Evolutionary conservation across 2,888 invertebrate genomes (phyloP).

Genomic region (Cacoxenus indagator): DNA sequence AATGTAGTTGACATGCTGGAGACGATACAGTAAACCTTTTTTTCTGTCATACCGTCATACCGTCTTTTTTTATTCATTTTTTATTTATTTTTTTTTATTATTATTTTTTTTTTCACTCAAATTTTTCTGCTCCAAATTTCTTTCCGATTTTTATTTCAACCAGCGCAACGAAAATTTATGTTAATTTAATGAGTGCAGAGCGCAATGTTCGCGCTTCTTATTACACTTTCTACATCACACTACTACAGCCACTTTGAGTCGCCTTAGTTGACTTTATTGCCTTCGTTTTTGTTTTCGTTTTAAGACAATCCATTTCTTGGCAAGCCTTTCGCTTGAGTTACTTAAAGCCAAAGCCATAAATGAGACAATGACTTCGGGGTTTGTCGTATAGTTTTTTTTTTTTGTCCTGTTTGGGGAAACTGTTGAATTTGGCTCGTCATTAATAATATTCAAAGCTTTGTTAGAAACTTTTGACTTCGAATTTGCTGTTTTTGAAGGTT

Average conservation of each 20-base stretch:
- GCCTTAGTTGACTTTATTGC: neutral
- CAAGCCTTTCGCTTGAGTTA: slow-evolving; percentile 2
- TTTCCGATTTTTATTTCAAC: neutral
- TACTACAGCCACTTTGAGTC: neutral
- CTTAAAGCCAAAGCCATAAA: slow-evolving; percentile 8
- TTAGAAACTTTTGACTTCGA: no score
- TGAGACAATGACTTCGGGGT: neutral
- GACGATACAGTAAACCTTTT: no score
- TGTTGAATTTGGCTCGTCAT: neutral
- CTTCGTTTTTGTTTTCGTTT: neutral
- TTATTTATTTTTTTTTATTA: no score
- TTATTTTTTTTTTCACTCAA: no score
- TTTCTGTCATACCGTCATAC: no score
- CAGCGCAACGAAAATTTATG: slow-evolving; percentile 1
- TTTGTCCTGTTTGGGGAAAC: neutral
- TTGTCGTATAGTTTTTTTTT: neutral
- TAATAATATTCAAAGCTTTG: neutral
- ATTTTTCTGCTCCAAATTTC: no score
- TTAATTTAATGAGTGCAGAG: slow-evolving; percentile 15
- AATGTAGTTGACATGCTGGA: no score
- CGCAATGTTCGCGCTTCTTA: slow-evolving; percentile 6
- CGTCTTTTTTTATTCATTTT: no score
- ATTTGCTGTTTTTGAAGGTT: no score
- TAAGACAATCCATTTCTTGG: slow-evolving; percentile 16
- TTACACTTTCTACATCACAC: neutral